These are phyloP conservation scores for Laspeyria flexula DNA, from an alignment of 2,888 invertebrate genomes.

Conservation along the genomic window DNA sequence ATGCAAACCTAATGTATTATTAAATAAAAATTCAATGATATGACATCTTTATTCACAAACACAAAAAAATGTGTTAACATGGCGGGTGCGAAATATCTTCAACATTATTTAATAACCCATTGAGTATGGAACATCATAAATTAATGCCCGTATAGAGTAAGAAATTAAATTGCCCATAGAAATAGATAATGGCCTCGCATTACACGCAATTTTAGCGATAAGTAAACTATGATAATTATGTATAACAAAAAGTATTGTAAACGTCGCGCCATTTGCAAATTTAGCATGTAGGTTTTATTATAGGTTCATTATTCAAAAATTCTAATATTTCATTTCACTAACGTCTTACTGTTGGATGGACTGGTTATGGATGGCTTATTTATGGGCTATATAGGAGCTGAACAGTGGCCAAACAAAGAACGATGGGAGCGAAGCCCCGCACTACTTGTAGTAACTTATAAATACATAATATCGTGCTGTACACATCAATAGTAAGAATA, in stretches of 20 bases:
- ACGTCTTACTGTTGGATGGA: too few relatives aligned
- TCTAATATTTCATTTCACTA: too few relatives aligned
- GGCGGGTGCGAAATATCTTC: conserved; percentile 59
- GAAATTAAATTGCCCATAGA: conserved; percentile 37
- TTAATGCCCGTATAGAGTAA: conserved; percentile 37
- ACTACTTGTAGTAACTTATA: too few relatives aligned
- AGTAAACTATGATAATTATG: neutral
- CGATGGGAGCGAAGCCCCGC: too few relatives aligned
- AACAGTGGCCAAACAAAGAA: too few relatives aligned
- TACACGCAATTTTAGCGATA: conserved; percentile 1
- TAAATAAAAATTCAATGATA: conserved; percentile 33
- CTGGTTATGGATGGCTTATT: too few relatives aligned
- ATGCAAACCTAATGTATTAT: too few relatives aligned
- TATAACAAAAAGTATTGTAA: neutral
- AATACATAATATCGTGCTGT: too few relatives aligned
- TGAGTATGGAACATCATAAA: conserved; percentile 42
- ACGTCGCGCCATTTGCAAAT: neutral
- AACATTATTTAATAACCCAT: conserved; percentile 44
- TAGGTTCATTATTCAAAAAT: too few relatives aligned
- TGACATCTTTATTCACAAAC: conserved; percentile 30
- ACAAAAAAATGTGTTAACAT: conserved; percentile 42
- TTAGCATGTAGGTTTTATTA: too few relatives aligned
- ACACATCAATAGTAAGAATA: too few relatives aligned
- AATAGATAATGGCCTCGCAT: conserved; percentile 6
- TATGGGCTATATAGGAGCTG: too few relatives aligned